phyloP scores from a whole-genome alignment of 2,797 vertebrate species.

The Ptychadena robeensis region DNA sequence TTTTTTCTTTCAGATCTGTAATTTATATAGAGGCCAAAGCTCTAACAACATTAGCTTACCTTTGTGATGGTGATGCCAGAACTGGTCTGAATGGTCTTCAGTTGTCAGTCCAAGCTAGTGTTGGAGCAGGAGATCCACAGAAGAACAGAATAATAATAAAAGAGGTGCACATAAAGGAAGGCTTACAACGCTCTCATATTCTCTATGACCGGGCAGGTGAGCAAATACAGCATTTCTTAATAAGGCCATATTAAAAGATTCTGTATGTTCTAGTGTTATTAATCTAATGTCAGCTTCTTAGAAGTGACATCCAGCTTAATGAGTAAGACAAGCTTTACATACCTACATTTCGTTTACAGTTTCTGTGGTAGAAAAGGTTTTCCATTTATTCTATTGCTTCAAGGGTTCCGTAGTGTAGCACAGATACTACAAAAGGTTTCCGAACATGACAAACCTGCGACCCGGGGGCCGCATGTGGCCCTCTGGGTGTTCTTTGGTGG shows the following conservation, averaged over 20 bases:
- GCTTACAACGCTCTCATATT: slow-evolving; percentile 93
- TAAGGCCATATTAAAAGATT: slow-evolving; percentile 29
- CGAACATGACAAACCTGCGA: too few species aligned
- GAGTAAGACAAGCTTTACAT: slow-evolving; percentile 39
- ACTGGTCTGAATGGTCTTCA: slow-evolving; percentile 91
- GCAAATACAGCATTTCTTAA: slow-evolving; percentile 58
- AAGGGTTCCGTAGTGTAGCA: too few species aligned
- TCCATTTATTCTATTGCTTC: background rate
- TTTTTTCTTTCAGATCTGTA: slow-evolving; percentile 72
- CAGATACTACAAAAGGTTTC: too few species aligned
- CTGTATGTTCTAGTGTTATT: slow-evolving; percentile 43
- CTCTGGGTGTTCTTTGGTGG: too few species aligned
- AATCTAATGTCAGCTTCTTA: slow-evolving; percentile 36
- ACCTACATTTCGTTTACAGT: slow-evolving; percentile 8
- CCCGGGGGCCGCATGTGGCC: too few species aligned
- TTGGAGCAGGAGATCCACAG: slow-evolving; percentile 67
- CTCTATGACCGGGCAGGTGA: slow-evolving; percentile 95
- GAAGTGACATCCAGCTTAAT: slow-evolving; percentile 42
- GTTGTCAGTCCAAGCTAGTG: slow-evolving; percentile 87
- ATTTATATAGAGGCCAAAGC: slow-evolving; percentile 89
- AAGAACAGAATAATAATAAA: slow-evolving; percentile 77
- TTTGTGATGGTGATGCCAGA: slow-evolving; percentile 94
- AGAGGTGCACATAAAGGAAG: slow-evolving; percentile 92
- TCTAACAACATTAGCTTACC: slow-evolving; percentile 87
- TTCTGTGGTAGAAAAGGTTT: slow-evolving; percentile 22